Conservation (phyloP, 2,797 vertebrate species). For the Parauchenoglanis ngamensis region DNA sequence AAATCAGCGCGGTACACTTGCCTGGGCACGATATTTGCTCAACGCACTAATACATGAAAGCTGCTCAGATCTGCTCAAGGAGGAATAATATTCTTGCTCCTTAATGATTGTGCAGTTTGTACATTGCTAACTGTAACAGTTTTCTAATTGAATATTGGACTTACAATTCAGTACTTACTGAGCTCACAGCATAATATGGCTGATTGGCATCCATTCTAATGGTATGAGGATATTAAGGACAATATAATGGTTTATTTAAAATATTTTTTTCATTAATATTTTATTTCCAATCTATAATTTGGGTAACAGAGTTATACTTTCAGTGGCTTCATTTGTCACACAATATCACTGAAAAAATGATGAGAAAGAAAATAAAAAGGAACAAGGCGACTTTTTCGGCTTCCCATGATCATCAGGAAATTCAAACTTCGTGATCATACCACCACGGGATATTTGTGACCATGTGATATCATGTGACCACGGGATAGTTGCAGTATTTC, state of each 20-base stretch:
- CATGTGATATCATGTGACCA: too few relatives aligned
- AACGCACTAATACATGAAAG: not conserved
- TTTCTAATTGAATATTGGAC: slow-evolving; percentile 15
- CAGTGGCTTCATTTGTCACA: not conserved
- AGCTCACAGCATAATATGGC: not conserved
- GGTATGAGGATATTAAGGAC: not conserved
- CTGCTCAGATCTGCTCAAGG: not conserved
- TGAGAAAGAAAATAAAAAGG: not conserved
- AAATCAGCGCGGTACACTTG: slow-evolving; percentile 21
- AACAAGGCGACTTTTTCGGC: not conserved
- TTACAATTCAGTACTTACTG: not conserved
- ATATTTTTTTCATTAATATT: not conserved
- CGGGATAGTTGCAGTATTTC: not conserved
- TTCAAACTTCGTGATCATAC: too few relatives aligned
- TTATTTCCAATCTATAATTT: not conserved
- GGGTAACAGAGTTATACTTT: not conserved
- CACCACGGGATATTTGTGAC: too few relatives aligned
- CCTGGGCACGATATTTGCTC: slow-evolving; percentile 19
- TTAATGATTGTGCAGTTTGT: slow-evolving; percentile 19
- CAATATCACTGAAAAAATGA: not conserved
- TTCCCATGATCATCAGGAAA: not conserved
- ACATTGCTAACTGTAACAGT: not conserved
- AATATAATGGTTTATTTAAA: not conserved
- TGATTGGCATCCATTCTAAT: not conserved
- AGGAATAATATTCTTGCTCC: slow-evolving; percentile 14